phyloP scores from a whole-genome alignment of 2,113 vertebrate species.

The Osmerus eperlanus region DNA sequence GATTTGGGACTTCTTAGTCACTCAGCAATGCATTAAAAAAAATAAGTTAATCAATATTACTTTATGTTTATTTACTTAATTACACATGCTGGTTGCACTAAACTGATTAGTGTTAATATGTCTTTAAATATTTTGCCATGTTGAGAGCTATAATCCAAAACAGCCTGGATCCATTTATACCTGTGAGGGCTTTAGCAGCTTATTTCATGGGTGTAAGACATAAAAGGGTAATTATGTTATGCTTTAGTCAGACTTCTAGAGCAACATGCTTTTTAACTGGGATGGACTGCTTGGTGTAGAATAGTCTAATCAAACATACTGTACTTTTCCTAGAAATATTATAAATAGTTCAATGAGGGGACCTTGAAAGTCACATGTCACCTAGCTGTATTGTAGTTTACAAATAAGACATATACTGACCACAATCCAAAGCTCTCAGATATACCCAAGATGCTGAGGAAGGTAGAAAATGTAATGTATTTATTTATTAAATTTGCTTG shows the following conservation, averaged over 20 bases:
- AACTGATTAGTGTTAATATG: background rate
- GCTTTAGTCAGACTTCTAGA: background rate
- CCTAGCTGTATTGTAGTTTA: too few relatives aligned
- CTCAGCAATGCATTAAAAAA: background rate
- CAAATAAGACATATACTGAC: too few relatives aligned
- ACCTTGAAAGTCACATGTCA: too few relatives aligned
- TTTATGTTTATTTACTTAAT: background rate
- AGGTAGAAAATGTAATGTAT: too few relatives aligned
- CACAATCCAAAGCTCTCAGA: too few relatives aligned
- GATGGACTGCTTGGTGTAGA: too few relatives aligned
- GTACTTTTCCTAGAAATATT: too few relatives aligned
- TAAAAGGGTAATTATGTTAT: background rate
- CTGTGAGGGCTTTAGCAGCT: background rate
- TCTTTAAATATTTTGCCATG: background rate
- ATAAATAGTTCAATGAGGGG: too few relatives aligned
- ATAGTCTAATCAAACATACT: too few relatives aligned
- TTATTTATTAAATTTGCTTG: too few relatives aligned
- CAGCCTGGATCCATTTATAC: background rate
- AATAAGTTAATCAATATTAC: background rate
- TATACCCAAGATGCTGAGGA: too few relatives aligned
- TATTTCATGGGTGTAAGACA: background rate
- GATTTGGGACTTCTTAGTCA: background rate
- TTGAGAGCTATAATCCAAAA: conserved; percentile 1
- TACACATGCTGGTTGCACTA: background rate
- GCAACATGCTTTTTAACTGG: background rate